A percentile compares a stretch with the other conserved stretches of the same genome.
Conservation (phyloP, 1,140 invertebrate species). For the Phthorimaea operculella region DNA sequence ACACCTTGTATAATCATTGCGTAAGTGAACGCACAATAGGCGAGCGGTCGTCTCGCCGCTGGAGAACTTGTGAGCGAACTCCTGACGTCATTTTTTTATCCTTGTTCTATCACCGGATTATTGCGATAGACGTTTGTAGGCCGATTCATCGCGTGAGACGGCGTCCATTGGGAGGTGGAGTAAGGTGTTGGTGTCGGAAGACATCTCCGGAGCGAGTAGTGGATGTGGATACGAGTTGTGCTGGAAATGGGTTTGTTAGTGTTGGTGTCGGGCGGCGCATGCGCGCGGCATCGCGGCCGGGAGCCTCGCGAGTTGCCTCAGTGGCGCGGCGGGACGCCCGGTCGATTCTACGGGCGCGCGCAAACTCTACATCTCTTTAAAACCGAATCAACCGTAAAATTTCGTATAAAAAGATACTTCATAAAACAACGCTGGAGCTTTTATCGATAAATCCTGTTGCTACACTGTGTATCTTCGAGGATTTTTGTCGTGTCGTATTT, state of each 20-base stretch:
- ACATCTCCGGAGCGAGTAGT: neutral
- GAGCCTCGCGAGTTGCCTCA: constrained; percentile 46
- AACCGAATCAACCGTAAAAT: constrained; percentile 33
- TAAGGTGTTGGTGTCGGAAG: neutral
- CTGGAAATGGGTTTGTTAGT: constrained; percentile 18
- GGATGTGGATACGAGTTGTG: constrained; percentile 2
- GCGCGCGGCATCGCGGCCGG: constrained; percentile 40
- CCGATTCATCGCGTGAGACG: neutral
- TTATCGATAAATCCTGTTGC: neutral
- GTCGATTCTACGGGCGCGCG: constrained; percentile 54
- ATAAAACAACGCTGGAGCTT: constrained; percentile 1
- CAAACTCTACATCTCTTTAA: constrained; percentile 24
- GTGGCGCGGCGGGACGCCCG: constrained; percentile 57
- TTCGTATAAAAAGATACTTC: constrained; percentile 12
- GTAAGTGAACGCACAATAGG: constrained; percentile 17
- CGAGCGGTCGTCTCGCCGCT: constrained; percentile 7
- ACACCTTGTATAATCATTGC: constrained; percentile 7
- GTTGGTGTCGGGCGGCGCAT: constrained; percentile 36
- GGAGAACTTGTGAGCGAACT: constrained; percentile 10
- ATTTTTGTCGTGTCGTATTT: neutral
- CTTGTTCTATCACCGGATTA: constrained; percentile 15
- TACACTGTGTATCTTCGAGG: neutral
- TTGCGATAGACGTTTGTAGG: neutral
- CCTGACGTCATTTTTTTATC: constrained; percentile 31
- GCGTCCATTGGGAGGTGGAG: neutral